phyloP scores from a whole-genome alignment of 2,888 invertebrate genomes.

The Lasioglossum pauxillum region DNA sequence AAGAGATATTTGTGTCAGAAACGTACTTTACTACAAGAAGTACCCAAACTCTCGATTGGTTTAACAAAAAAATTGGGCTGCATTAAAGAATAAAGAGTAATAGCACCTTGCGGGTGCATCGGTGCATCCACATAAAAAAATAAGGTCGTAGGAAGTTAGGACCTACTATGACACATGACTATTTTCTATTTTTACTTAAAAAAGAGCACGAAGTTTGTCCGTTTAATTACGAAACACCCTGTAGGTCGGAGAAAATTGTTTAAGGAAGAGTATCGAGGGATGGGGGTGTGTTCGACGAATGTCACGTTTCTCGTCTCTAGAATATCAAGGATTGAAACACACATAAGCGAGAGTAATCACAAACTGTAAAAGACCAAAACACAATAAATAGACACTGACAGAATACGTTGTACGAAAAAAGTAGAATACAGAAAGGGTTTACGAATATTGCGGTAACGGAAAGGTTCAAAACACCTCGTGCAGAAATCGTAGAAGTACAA shows the following conservation, averaged over 20 bases:
- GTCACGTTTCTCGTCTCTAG: background rate
- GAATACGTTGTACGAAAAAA: background rate
- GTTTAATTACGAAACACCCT: background rate
- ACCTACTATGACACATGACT: too few relatives aligned
- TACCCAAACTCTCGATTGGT: too few relatives aligned
- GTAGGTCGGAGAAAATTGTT: background rate
- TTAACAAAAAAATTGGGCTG: too few relatives aligned
- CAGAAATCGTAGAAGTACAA: slow-evolving; percentile 1
- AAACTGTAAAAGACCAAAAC: slow-evolving; percentile 1
- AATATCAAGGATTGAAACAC: background rate
- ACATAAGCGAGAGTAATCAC: background rate
- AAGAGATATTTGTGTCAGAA: too few relatives aligned
- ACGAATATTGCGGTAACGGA: background rate
- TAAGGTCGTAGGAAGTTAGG: too few relatives aligned
- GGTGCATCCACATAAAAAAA: too few relatives aligned
- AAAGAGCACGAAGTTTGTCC: background rate
- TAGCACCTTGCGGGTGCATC: too few relatives aligned
- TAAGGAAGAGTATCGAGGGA: background rate
- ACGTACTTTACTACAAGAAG: too few relatives aligned
- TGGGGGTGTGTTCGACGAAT: background rate
- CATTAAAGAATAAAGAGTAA: too few relatives aligned
- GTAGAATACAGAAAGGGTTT: slow-evolving; percentile 12
- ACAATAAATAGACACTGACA: background rate
- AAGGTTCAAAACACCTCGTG: background rate
- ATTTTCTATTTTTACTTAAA: too few relatives aligned